phyloP scores from a whole-genome alignment of 2,888 invertebrate species.

The Stenurella melanura region DNA sequence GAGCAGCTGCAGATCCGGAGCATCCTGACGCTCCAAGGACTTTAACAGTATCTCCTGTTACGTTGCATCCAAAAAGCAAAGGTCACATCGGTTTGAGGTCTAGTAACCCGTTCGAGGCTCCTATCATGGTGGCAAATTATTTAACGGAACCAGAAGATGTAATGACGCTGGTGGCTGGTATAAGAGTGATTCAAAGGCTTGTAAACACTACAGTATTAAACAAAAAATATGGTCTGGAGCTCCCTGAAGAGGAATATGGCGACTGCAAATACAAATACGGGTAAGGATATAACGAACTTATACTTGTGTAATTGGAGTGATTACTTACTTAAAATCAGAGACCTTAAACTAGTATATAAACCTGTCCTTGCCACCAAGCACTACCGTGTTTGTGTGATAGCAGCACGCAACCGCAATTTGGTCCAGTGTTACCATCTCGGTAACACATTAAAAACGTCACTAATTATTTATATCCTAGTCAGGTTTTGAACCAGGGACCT shows the following conservation, averaged over 20 bases:
- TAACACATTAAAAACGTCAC: no score
- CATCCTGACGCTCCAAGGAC: constrained; percentile 67
- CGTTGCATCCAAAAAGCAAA: constrained; percentile 80
- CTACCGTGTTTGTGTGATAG: no score
- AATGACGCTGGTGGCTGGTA: constrained; percentile 79
- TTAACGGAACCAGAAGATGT: constrained; percentile 81
- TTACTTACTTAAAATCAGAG: no score
- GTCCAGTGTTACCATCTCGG: no score
- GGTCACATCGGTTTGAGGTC: constrained; percentile 80
- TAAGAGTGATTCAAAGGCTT: constrained; percentile 76
- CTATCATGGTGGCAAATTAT: constrained; percentile 87
- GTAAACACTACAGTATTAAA: constrained; percentile 77
- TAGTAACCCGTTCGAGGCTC: constrained; percentile 81
- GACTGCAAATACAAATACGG: constrained; percentile 72
- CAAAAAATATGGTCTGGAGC: constrained; percentile 77
- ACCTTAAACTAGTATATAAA: no score
- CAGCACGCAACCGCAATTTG: no score
- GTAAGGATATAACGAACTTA: constrained; percentile 48
- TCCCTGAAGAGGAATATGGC: constrained; percentile 73
- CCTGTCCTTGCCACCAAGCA: no score
- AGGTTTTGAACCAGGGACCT: no score
- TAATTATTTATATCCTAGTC: no score
- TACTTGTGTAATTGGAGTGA: no score
- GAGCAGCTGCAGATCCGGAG: constrained; percentile 70
- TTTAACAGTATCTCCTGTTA: constrained; percentile 76